Evolutionary conservation across 2,888 invertebrate genomes (phyloP).

Genomic region (Tetranychus truncatus): DNA sequence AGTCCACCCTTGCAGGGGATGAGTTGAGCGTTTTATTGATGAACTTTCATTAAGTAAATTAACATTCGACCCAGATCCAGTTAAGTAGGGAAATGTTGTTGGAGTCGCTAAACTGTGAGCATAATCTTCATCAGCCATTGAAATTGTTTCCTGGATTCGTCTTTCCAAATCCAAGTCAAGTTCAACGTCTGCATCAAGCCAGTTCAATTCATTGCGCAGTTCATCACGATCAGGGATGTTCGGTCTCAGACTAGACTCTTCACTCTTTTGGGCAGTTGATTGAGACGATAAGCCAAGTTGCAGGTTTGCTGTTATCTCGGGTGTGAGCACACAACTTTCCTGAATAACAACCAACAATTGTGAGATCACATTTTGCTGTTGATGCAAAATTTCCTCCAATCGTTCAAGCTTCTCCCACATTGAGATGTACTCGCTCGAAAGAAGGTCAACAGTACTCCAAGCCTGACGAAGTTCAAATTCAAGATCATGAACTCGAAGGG

Average conservation of each 20-base stretch:
- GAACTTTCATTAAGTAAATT: background rate
- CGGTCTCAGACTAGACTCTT: constrained; percentile 41
- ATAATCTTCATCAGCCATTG: background rate
- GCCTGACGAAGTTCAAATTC: constrained; percentile 80
- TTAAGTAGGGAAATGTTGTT: background rate
- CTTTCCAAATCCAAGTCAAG: constrained; percentile 2
- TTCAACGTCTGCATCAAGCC: background rate
- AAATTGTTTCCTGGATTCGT: background rate
- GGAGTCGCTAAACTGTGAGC: background rate
- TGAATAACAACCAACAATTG: constrained; percentile 44
- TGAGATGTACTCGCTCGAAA: constrained; percentile 75
- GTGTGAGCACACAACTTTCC: background rate
- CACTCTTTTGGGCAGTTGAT: background rate
- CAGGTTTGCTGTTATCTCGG: background rate
- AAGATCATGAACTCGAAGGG: constrained; percentile 62
- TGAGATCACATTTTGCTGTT: constrained; percentile 74
- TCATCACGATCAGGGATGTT: background rate
- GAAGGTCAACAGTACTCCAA: constrained; percentile 71
- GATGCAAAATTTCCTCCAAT: constrained; percentile 59
- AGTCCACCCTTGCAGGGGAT: constrained; percentile 2
- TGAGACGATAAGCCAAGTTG: background rate
- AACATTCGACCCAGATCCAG: background rate
- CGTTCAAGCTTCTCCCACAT: constrained; percentile 84
- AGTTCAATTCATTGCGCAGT: background rate
- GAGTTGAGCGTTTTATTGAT: background rate